A percentile compares a stretch with the other conserved stretches of the same genome.
These are phyloP conservation scores for Delichon dasypus DNA, from an alignment of 2,797 vertebrate species.

Conservation along the genomic window DNA sequence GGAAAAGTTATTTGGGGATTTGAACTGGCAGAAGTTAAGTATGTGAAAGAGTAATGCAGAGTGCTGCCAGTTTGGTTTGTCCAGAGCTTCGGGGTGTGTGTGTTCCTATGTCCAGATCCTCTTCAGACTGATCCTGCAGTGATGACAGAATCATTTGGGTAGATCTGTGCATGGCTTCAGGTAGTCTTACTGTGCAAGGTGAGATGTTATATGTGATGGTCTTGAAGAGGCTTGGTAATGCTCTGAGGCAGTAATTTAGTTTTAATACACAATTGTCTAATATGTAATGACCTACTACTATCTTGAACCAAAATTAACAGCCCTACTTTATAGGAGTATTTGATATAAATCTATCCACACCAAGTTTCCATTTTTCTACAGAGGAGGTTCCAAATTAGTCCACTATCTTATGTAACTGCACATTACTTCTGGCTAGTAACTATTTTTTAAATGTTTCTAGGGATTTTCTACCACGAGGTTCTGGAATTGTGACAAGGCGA, in stretches of 20 bases:
- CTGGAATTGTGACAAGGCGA: constrained; percentile 79
- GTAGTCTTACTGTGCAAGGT: neutral
- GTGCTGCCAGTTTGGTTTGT: neutral
- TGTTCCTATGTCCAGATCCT: neutral
- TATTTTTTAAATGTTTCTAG: constrained; percentile 39
- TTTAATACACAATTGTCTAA: neutral
- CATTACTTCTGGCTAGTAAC: neutral
- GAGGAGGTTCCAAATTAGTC: neutral
- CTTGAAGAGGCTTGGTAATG: neutral
- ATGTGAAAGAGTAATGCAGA: neutral
- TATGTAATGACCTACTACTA: neutral
- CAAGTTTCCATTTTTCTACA: neutral
- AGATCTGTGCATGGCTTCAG: neutral
- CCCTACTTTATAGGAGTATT: neutral
- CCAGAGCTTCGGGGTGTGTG: neutral
- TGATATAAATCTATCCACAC: neutral
- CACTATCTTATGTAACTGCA: neutral
- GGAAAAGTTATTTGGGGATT: neutral
- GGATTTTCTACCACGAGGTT: constrained; percentile 81
- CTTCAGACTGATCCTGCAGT: neutral
- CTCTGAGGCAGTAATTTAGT: neutral
- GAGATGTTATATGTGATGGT: neutral
- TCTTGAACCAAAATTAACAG: neutral
- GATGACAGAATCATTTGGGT: neutral
- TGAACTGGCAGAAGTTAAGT: neutral